Conservation (phyloP, 2,797 vertebrate species). For the Siniperca scherzeri region DNA sequence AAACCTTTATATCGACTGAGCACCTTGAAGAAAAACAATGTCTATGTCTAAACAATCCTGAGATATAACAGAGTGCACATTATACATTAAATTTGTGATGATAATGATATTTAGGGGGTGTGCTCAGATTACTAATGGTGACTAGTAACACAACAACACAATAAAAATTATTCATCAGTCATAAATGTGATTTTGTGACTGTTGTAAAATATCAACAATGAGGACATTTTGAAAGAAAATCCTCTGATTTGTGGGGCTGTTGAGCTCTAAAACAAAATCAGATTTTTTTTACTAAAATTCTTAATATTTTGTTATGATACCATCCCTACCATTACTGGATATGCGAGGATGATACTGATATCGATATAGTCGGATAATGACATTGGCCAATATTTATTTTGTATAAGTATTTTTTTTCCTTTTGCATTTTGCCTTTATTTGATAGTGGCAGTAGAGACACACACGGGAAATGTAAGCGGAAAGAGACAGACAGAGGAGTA, state of each 20-base stretch:
- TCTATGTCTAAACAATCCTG: not conserved
- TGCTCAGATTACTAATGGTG: not conserved
- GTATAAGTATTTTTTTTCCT: not conserved
- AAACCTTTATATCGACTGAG: constrained; percentile 1
- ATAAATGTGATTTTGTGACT: not conserved
- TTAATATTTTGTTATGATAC: too few species aligned
- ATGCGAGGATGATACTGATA: not conserved
- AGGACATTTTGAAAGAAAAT: not conserved
- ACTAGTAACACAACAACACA: not conserved
- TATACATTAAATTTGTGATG: not conserved
- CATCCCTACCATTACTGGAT: not conserved
- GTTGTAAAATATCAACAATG: not conserved
- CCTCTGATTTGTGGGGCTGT: too few species aligned
- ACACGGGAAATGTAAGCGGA: not conserved
- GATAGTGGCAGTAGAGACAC: not conserved
- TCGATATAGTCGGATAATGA: not conserved
- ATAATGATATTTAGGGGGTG: not conserved
- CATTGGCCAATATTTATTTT: not conserved
- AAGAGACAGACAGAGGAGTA: too few species aligned
- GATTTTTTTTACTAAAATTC: too few species aligned
- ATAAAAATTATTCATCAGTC: not conserved
- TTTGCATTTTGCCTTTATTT: not conserved
- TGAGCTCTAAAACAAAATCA: too few species aligned
- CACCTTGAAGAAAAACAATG: constrained; percentile 10
- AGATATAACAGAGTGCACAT: not conserved